Percentiles rank a stretch among this genome's conserved stretches.
Evolutionary conservation across 2,888 invertebrate genomes (phyloP).

Genomic region (Ashinkailepas kermadecensis): DNA sequence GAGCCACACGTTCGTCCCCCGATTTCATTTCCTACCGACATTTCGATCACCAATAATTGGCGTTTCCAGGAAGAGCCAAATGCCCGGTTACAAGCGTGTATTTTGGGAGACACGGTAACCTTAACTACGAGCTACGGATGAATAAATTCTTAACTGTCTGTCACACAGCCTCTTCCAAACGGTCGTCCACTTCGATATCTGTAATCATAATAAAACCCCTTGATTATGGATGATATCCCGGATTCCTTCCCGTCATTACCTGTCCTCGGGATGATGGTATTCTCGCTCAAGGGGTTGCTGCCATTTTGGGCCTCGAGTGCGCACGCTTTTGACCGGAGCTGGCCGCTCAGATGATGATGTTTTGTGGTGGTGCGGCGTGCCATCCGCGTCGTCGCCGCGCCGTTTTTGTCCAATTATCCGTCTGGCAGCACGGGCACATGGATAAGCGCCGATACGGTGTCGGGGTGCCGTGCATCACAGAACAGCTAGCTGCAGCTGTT

Average conservation of each 20-base stretch:
- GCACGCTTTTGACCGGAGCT: background rate
- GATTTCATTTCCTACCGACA: background rate
- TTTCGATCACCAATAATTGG: background rate
- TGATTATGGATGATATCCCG: constrained; percentile 10
- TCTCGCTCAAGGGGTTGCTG: constrained; percentile 21
- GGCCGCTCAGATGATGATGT: background rate
- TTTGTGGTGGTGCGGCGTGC: background rate
- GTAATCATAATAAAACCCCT: constrained; percentile 8
- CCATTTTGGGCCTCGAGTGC: background rate
- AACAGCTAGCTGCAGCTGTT: too few species aligned
- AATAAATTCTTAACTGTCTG: constrained; percentile 15
- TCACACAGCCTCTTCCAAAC: background rate
- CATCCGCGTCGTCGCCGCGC: background rate
- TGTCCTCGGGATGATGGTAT: constrained; percentile 14
- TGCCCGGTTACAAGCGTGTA: background rate
- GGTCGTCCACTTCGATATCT: background rate
- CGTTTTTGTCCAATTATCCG: constrained; percentile 10
- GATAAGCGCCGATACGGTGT: background rate
- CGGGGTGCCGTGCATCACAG: too few species aligned
- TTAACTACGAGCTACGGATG: background rate
- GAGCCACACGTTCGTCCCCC: background rate
- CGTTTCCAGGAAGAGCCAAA: constrained; percentile 16
- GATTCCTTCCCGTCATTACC: constrained; percentile 12
- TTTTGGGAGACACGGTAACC: constrained; percentile 12
- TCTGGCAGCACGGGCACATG: background rate